Evolutionary conservation across 1,140 invertebrate species (phyloP), one percentile per base, ranked within the genome.

Genomic region (Episyrphus balteatus): DNA sequence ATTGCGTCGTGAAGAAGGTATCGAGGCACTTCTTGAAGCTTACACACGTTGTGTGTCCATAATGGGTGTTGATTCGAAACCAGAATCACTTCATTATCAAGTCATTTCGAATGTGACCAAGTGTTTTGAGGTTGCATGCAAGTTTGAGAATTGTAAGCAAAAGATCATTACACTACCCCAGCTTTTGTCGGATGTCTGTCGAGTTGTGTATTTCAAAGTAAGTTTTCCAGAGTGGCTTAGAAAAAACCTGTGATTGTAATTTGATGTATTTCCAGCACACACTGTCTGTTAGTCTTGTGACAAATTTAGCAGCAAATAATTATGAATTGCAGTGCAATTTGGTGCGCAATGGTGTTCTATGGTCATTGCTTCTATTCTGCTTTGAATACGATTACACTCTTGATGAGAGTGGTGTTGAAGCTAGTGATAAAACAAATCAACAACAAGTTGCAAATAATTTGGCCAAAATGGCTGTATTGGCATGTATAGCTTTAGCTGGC

Each of bases 301-400:
- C 66, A n/a, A 68, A 59, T 44, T 44, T 68, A 48, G 66, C 65
- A 12, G 66, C 66, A 11, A 68, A 68, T 42, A 68, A 68, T 68
- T 76, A 81, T 42, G 81, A 84, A 53, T 77, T 98, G 18, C 94
- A 98, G 69, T 84, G 86, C 60, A 82, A 87, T 63, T 70, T 99
- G 18, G 79, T 95, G n/a, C 81, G 95, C 61, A 82, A 89, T 7
- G 95, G 94, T 10, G 87, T 88, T 1, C 62, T 99, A 0, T 98
- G 92, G 87, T 91, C 95, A 61, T 69, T 99, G 21, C 66, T 99
- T 42, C 76, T 87, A 1, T 89, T 89, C 56, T 82, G 93, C 60
- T 96, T 99, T 68, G 83, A 85, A 39, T 99, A 98, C 66, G 97
- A 99, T 73, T 99, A 88, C 67, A 99, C 97, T 0, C 73, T 99